Evolutionary conservation across 35 echinoderm and acorn worm species (phyloP).

Genomic region (Acanthaster planci): DNA sequence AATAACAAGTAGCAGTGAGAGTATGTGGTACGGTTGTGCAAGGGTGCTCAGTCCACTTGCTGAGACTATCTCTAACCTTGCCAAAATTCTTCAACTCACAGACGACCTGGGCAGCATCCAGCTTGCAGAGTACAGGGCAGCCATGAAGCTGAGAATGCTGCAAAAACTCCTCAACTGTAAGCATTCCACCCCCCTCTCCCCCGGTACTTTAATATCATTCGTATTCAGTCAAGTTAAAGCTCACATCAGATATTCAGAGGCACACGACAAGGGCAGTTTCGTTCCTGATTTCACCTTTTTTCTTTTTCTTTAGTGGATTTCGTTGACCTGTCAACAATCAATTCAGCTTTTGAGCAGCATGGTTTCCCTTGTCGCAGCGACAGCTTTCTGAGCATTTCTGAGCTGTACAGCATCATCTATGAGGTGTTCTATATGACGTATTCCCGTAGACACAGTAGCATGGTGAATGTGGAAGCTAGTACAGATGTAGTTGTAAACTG

Average conservation of each 20-base stretch:
- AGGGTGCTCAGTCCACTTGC: not conserved
- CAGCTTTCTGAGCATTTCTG: conserved; percentile 60
- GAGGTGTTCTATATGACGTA: conserved; percentile 68
- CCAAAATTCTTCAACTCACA: conserved; percentile 17
- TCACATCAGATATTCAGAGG: not conserved
- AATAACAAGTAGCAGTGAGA: not conserved
- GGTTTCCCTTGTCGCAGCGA: conserved; percentile 46
- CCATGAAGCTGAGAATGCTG: conserved; percentile 81
- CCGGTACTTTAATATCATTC: not conserved
- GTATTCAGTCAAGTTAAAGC: no score
- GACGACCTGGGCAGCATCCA: conserved; percentile 68
- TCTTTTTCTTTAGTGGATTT: conserved; percentile 68
- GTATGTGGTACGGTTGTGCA: not conserved
- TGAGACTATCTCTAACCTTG: not conserved
- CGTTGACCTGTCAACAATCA: conserved; percentile 60
- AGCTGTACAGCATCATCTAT: conserved; percentile 61
- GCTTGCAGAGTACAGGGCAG: conserved; percentile 80
- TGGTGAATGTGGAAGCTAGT: conserved; percentile 35
- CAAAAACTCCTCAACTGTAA: conserved; percentile 86
- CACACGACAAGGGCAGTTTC: not conserved
- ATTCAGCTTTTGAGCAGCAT: conserved; percentile 62
- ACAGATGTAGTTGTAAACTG: conserved; percentile 82
- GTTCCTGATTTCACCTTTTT: not conserved
- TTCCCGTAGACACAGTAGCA: conserved; percentile 31
- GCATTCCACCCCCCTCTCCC: not conserved